Base-by-base conservation (phyloP, 2,888 invertebrate species). In the Tetheella fluctuosa region DNA sequence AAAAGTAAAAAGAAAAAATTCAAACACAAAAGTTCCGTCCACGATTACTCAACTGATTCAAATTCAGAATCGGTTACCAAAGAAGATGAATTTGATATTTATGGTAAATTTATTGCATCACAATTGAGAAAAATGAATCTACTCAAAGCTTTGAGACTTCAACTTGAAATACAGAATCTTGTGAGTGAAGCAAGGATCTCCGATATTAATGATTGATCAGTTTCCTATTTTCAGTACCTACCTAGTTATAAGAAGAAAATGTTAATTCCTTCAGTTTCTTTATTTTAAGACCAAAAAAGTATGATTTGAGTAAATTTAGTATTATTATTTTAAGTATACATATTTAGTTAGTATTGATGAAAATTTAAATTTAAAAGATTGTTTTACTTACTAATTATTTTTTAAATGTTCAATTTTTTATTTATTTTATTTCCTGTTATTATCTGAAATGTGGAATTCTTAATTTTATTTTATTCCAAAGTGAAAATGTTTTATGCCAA, bases 11-110 rank as follows among this genome's bases (percentile, higher is more conserved):
- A 81, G 77, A 87, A 84, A 71, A 87, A 84, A 75, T 62, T 73
- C 0, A 85, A 84, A 65, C 77, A 74, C 17, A 76, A 76, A 62
- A 71, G 64, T 15, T 59, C 72, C 30, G 48, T 72, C 23, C 74
- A 74, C 53, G 75, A 73, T 17, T 79, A 77, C 68, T 73, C 68
- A 12, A 71, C 69, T 4, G 69, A 70, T 60, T 73, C 76, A 15
- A 65, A 66, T 56, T 60, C 62, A 15, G 80, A 76, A 34, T 64
- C 59, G 63, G 61, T 58, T 20, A 20, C 39, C 0, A 77, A 68
- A 30, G 88, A 89, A 30, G 89, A 89, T 74, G 89, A 89, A 65
- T 89, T 88, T 83, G 89, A 88, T 72, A 82, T 88, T 28, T 89
- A 86, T 74, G 89, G 88, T 2, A 88, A 86, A 70, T 88, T 80